These are phyloP conservation scores for Penaeus japonicus DNA, from an alignment of 1,140 invertebrate species.

Conservation along the genomic window DNA sequence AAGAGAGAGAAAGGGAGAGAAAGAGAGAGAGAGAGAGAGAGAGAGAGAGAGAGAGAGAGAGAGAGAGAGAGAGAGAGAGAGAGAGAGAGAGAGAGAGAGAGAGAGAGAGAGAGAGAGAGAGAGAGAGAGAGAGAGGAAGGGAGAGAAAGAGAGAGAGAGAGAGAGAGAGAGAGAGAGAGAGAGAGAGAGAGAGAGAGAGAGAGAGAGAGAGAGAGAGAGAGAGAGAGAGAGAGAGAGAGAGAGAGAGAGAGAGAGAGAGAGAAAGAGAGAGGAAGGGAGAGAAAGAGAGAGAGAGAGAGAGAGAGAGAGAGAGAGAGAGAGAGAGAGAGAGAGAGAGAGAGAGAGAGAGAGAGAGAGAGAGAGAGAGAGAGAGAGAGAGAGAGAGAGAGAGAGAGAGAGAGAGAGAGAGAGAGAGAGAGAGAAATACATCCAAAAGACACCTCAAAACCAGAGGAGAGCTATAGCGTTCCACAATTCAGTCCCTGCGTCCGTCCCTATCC, in stretches of 20 bases:
- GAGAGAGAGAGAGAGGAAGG: conserved; percentile 7
- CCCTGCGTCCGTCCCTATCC: background rate
- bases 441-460: too few relatives aligned
- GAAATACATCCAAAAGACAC: too few relatives aligned
- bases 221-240: conserved; percentile 18
- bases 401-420: too few relatives aligned
- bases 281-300: too few relatives aligned
- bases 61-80: background rate
- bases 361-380: too few relatives aligned
- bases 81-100: background rate
- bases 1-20: background rate
- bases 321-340: too few relatives aligned
- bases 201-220: conserved; percentile 23
- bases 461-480: too few relatives aligned
- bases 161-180: background rate
- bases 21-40: background rate
- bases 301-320: too few relatives aligned
- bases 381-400: too few relatives aligned
- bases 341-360: too few relatives aligned
- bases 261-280: conserved; percentile 4
- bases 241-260: conserved; percentile 30
- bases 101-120: background rate
- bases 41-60: background rate
- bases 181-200: background rate
- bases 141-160: background rate